Base-by-base conservation (phyloP, 2,888 invertebrate species). In the Neoascia interrupta region DNA sequence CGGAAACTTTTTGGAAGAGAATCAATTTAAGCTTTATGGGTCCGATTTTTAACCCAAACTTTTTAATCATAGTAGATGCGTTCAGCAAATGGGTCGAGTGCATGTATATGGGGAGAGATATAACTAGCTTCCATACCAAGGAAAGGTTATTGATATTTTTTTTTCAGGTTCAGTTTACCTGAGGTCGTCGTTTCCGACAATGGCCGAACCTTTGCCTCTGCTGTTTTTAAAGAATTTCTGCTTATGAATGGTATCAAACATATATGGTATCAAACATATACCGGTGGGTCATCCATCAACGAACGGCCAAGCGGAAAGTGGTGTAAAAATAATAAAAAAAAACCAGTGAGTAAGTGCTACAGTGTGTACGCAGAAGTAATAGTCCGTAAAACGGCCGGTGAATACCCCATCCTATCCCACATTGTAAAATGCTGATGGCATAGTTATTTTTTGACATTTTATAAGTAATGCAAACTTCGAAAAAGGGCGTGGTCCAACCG, bases 121-220 rank as follows among this genome's bases (percentile, higher is more conserved):
- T 54, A 2, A 54, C 39, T 2, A 58, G 41, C 11, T 21, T 3
- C 13, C 49, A 60, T 13, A 58, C 21, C 3, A 56, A 11, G 18
- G 26, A 56, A 13, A 8, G 16, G 3, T n/a, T 56, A 8, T 8
- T 26, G 4, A 6, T 8, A 34, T 31, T 51, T 45, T 81, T 82
- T 75, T 43, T 73, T 49, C 81, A 70, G 64, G 49, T 81, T 81
- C 79, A 82, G 83, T 0, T 63, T 84, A 11, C 83, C 83, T 10
- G 56, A 69, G 19, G 41, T 34, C 1, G 47, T 83, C 1, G 81
- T 83, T 8, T 75, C 81, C 3, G 82, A 82, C 64, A 83, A 83
- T 21, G 82, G 81, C 15, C 31, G 47, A 5, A 54, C 68, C 21
- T 82, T 84, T 58, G 69, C 60, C n/a, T 83, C 82, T 11, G 26